These are phyloP conservation scores for Glaucomys volans DNA, from an alignment of 2,113 vertebrate species.

Conservation along the genomic window DNA sequence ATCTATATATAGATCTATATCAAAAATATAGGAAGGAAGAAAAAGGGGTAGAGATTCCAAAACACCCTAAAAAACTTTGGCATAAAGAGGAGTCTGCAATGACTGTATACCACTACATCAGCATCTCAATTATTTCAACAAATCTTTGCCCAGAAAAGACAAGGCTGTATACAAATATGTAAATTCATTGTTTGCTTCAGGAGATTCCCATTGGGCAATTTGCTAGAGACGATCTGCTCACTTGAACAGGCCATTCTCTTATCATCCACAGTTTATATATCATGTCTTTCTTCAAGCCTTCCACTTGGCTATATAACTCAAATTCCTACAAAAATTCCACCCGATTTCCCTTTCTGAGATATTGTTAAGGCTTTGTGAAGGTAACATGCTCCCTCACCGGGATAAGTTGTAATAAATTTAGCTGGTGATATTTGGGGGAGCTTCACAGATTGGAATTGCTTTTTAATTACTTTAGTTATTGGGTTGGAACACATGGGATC, in stretches of 20 bases:
- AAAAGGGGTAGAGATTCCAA: neutral
- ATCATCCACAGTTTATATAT: neutral
- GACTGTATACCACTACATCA: neutral
- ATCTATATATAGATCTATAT: neutral
- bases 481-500: neutral
- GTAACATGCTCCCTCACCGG: neutral
- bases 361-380: neutral
- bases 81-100: neutral
- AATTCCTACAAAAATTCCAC: neutral
- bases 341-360: neutral
- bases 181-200: neutral
- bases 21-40: neutral
- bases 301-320: neutral
- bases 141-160: neutral
- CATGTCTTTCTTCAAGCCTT: neutral
- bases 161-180: neutral
- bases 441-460: neutral
- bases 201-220: neutral
- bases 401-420: constrained; percentile 13
- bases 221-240: constrained; percentile 7
- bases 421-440: neutral
- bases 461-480: constrained; percentile 48
- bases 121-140: neutral
- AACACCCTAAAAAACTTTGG: neutral
- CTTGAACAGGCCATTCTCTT: neutral